Evolutionary conservation across 2,888 invertebrate genomes (phyloP).

Genomic region (Coleophora deauratella): DNA sequence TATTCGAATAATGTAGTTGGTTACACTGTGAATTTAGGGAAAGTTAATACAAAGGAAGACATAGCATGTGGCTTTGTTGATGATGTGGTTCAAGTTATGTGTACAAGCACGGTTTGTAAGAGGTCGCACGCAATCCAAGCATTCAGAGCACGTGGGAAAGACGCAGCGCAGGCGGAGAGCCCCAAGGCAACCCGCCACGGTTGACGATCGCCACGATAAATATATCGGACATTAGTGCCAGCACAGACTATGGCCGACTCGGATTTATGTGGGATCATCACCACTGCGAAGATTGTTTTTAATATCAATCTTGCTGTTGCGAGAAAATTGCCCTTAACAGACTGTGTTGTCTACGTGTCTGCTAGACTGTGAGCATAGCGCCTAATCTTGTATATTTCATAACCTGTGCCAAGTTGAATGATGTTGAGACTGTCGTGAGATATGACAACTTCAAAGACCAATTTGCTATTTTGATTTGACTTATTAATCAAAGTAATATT

Average conservation of each 20-base stretch:
- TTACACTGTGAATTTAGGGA: conserved; percentile 27
- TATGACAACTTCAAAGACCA: too few species aligned
- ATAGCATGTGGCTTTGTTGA: conserved; percentile 23
- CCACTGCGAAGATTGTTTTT: conserved; percentile 20
- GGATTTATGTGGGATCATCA: conserved; percentile 35
- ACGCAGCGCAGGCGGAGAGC: conserved; percentile 53
- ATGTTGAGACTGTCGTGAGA: too few species aligned
- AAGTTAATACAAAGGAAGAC: conserved; percentile 14
- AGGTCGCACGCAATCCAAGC: conserved; percentile 71
- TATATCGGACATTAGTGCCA: conserved; percentile 59
- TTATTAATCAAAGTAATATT: too few species aligned
- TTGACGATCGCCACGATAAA: conserved; percentile 71
- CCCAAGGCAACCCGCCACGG: conserved; percentile 57
- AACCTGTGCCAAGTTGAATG: too few species aligned
- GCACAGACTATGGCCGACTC: conserved; percentile 40
- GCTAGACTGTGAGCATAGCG: background rate
- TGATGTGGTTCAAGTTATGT: conserved; percentile 38
- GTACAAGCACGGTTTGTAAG: conserved; percentile 44
- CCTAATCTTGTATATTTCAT: too few species aligned
- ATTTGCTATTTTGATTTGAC: too few species aligned
- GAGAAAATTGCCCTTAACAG: conserved; percentile 4
- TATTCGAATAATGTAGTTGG: conserved; percentile 14
- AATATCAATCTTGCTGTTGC: conserved; percentile 12
- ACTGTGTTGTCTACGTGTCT: background rate
- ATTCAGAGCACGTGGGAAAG: conserved; percentile 72